phyloP scores from a whole-genome alignment of 2,797 vertebrate species.

The Neosilurus mollespiculum region DNA sequence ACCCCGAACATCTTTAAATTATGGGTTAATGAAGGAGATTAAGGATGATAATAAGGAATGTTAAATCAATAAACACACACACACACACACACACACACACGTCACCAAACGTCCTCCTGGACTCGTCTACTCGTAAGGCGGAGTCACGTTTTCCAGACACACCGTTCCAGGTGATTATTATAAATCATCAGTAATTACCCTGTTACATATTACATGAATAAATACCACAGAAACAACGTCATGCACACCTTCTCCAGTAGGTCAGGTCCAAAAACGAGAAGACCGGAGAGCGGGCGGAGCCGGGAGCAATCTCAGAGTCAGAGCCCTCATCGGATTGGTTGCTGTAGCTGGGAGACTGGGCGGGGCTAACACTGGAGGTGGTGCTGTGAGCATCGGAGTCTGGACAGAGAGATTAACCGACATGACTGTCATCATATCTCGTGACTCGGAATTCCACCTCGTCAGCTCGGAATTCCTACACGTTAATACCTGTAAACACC shows the following conservation, averaged over 20 bases:
- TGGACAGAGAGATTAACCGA: constrained; percentile 55
- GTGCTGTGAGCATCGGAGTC: constrained; percentile 97
- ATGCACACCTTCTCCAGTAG: constrained; percentile 92
- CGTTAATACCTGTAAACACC: not conserved
- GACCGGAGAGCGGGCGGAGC: constrained; percentile 86
- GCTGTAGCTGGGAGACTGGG: constrained; percentile 96
- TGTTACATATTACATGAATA: not conserved
- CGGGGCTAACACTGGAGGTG: constrained; percentile 94
- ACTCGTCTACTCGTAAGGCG: not conserved
- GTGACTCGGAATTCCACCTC: not conserved
- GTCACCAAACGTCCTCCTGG: no score
- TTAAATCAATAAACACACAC: no score
- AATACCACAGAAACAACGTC: constrained; percentile 5
- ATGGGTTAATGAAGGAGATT: no score
- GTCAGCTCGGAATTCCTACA: not conserved
- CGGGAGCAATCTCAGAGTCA: constrained; percentile 85
- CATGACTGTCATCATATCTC: not conserved
- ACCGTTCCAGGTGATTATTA: not conserved
- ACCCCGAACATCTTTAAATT: no score
- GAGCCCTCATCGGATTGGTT: constrained; percentile 96
- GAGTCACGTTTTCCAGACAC: not conserved
- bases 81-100: no score
- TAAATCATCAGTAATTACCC: not conserved
- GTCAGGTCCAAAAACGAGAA: constrained; percentile 97
- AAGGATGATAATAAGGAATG: no score